phyloP scores from a whole-genome alignment of 2,888 invertebrate species.

The Koerneria pararmatus region DNA sequence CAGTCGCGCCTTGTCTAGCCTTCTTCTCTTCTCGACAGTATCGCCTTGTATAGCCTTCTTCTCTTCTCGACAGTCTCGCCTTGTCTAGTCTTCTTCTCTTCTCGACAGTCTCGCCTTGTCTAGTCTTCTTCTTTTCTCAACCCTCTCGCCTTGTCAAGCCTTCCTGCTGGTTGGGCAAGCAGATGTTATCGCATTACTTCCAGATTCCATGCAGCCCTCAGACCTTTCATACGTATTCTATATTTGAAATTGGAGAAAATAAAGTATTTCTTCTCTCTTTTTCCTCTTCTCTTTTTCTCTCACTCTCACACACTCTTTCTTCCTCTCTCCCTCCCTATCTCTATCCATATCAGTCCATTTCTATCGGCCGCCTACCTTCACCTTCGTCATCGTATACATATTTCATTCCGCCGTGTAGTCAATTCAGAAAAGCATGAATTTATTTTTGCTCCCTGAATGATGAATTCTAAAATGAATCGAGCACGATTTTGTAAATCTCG shows the following conservation, averaged over 20 bases:
- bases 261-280: neutral
- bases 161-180: no score
- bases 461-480: no score
- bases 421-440: no score
- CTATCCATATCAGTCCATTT: no score
- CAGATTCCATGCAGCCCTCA: neutral
- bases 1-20: no score
- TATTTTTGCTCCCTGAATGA: no score
- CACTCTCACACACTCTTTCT: neutral
- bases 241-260: neutral
- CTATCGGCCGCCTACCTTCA: neutral
- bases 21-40: neutral
- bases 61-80: no score
- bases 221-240: neutral
- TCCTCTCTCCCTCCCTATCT: neutral
- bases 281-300: slow-evolving; percentile 12
- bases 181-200: no score
- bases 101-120: neutral
- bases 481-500: no score
- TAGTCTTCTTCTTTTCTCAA: neutral
- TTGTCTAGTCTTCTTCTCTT: neutral
- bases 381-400: no score
- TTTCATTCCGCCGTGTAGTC: no score
- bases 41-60: neutral
- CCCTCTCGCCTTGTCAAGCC: neutral